Base-by-base conservation (phyloP, 2,797 vertebrate species). In the Pteronotus mesoamericanus region DNA sequence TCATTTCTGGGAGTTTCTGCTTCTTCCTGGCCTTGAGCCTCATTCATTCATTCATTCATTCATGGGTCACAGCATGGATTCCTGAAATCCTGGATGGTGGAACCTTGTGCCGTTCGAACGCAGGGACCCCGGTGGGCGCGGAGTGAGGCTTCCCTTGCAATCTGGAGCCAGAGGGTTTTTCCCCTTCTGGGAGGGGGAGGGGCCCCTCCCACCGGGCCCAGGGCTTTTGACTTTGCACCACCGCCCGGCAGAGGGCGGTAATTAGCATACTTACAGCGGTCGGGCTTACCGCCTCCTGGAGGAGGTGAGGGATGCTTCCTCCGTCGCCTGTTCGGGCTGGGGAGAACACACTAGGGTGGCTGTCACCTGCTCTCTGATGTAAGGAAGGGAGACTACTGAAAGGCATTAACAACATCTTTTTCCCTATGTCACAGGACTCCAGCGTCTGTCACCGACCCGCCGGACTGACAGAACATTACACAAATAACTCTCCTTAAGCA, bases 401-500 rank as follows among this genome's bases (percentile, higher is more conserved):
- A 98, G 26, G 21, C 84, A 3, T 75, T 80, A 9, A 9, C 18
- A 68, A 9, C 77, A 21, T 61, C 91, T 66, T 77, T 48, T 9
- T 24, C 8, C 12, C 32, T n/a, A 12, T 42, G 8, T 64, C 89
- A 59, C 57, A 88, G 16, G 61, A n/a, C 32, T 88, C 83, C n/a
- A 32, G 95, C 3, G 32, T 48, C 89, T 91, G 93, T 86, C 94
- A 46, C 26, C 9, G 59, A 51, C 92, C 0, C 2, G 37, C 11
- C 1, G 37, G 80, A 66, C 86, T 72, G 94, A 84, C 83, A 94
- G 93, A 85, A 32, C 64, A 0, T 90, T 94, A 82, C 64, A 91
- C 87, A 95, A 94, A 97, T 92, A 88, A 91, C 34, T 86, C 88
- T 88, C 94, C 88, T 89, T 6, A 91, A 95, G 89, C 59, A 91